Evolutionary conservation across 2,113 vertebrate genomes (phyloP).

Genomic region (Amazona vittata): DNA sequence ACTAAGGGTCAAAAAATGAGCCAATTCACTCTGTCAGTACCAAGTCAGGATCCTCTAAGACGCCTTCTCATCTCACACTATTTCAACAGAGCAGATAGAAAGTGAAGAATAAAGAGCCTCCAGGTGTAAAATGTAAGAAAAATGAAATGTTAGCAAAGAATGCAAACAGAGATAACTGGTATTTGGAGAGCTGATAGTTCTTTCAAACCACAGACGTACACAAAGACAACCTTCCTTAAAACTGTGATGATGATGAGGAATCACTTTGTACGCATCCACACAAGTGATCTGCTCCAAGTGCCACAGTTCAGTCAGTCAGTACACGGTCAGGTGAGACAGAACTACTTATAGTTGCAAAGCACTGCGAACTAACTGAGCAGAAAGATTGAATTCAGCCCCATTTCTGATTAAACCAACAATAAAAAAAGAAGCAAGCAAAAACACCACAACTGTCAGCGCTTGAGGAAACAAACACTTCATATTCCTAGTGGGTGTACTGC

Average conservation of each 20-base stretch:
- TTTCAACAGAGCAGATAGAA: not conserved
- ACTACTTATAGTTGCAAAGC: not conserved
- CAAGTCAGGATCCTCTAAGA: not conserved
- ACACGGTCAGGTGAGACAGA: not conserved
- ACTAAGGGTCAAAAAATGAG: constrained; percentile 1
- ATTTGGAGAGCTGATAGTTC: not conserved
- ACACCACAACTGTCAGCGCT: not conserved
- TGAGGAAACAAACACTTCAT: not conserved
- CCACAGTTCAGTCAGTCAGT: not conserved
- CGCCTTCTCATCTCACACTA: not conserved
- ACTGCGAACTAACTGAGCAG: not conserved
- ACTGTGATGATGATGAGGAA: not conserved
- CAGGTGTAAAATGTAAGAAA: not conserved
- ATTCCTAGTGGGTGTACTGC: not conserved
- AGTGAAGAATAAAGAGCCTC: not conserved
- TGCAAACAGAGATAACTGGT: not conserved
- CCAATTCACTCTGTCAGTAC: not conserved
- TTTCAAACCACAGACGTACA: not conserved
- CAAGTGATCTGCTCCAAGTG: not conserved
- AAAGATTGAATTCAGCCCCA: not conserved
- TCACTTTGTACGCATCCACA: not conserved
- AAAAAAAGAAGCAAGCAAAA: not conserved
- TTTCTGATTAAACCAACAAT: constrained; percentile 17
- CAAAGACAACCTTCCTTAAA: not conserved
- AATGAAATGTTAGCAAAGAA: not conserved